Evolutionary conservation across 2,113 vertebrate species (phyloP), one percentile per base, ranked within the genome.

Genomic region (Scomber scombrus): DNA sequence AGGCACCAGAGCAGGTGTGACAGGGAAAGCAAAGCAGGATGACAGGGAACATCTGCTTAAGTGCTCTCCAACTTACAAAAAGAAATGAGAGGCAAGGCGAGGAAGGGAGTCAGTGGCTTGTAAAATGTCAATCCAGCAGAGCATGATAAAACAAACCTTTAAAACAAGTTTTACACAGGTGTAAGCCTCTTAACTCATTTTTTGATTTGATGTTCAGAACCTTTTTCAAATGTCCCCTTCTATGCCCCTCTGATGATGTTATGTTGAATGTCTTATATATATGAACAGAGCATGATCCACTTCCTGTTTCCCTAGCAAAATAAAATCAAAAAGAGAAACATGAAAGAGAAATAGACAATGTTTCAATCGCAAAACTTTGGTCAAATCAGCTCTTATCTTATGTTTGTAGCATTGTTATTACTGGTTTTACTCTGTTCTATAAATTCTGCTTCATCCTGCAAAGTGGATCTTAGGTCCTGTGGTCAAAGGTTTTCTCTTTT

Each of bases 11-110:
- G 50, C 85, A 85, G 78, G 57, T 86, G 80, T 66, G 71, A 89
- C 56, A 57, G 61, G 11, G 54, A 78, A 64, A 71, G 67, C 45
- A 47, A 82, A 72, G 82, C 34, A 69, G 56, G 10, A 54, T 80
- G 71, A 73, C 43, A 8, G 70, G 13, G 56, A 89, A 87, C 90
- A 91, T 89, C 78, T 92, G 83, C 74, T 68, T 62, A 84, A 82
- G 84, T 82, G 78, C 75, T 69, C 80, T 75, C 45, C 31, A 66
- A 52, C 49, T 75, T 19, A 52, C 12, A n/a, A 29, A 40, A 71
- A 21, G 64, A 61, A 63, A 74, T 71, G 54, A 80, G 52, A 74
- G 61, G 73, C 19, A 14, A 76, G 45, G 49, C 31, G 34, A 10
- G 45, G 23, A 63, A 57, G 21, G 10, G 58, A 88, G 49, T 54